Base-by-base conservation (phyloP, 1,140 invertebrate species). In the Atta colombica region DNA sequence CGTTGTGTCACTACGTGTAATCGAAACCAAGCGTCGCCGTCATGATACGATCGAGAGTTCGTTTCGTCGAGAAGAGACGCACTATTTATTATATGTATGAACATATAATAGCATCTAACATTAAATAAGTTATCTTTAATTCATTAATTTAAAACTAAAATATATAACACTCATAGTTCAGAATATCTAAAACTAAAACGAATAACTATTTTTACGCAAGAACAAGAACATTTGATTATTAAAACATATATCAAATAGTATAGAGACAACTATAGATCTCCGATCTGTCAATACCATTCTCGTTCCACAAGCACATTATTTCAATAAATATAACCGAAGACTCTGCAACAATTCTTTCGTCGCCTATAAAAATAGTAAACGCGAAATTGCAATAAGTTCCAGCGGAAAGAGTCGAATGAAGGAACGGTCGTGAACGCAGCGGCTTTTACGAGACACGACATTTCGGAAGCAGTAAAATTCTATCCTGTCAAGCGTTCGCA, bases 391-490 rank as follows among this genome's bases (percentile, higher is more conserved):
- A 91, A 91, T 91, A 87, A 87, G 85, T 89, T 91, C 61, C 71
- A 82, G 80, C 72, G 89, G 77, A 89, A 90, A 87, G 75, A 89
- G 81, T 72, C 53, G 77, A 88, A 88, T 72, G 77, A 77, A 88
- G 77, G 77, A 82, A 91, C 68, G 80, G 84, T 88, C 86, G 69
- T 90, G 85, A 90, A 90, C 87, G 78, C 75, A 68, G 77, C 77
- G 74, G 71, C 77, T 92, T 93, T 93, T 93, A 93, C 80, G 92
- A 93, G 92, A 81, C 65, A 72, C 69, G 87, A 90, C 86, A 89
- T 92, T 93, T 91, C 89, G 89, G 89, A 92, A 90, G 92, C 87
- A 87, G 88, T 93, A 93, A 93, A 93, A 93, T 92, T 92, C 87
- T 80, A 88, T 86, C 88, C 91, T 90, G 91, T 92, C 92, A 91